Evolutionary conservation across 2,888 invertebrate genomes (phyloP).

Genomic region (Andrena minutula): DNA sequence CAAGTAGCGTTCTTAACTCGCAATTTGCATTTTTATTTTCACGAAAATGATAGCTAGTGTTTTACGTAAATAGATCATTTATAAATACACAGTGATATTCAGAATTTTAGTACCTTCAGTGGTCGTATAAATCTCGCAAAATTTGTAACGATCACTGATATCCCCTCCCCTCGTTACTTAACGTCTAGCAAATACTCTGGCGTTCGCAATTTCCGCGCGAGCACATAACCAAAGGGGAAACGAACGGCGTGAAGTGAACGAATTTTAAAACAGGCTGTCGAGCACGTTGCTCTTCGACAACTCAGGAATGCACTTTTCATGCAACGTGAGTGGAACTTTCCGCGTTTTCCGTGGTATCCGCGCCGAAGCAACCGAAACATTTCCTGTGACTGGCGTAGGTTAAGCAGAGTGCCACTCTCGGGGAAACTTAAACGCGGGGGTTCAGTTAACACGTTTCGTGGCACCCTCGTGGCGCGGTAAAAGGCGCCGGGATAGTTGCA

Average conservation of each 20-base stretch:
- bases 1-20: too few species aligned
- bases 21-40: too few species aligned
- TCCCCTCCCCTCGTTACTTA: too few species aligned
- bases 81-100: too few species aligned
- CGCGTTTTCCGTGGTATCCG: conserved; percentile 26
- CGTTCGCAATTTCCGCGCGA: too few species aligned
- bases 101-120: too few species aligned
- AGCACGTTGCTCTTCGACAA: neutral
- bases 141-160: too few species aligned
- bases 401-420: conserved; percentile 38
- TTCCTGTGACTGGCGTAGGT: conserved; percentile 31
- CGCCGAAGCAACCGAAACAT: conserved; percentile 37
- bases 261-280: neutral
- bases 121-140: too few species aligned
- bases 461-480: conserved; percentile 14
- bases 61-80: neutral
- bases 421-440: conserved; percentile 35
- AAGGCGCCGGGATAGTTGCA: conserved; percentile 32
- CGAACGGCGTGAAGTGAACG: neutral
- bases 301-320: neutral
- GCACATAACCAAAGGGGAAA: too few species aligned
- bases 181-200: too few species aligned
- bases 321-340: conserved; percentile 31
- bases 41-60: neutral
- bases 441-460: conserved; percentile 42